Evolutionary conservation across 2,113 vertebrate species (phyloP), one percentile per base, ranked within the genome.

Genomic region (Fulmarus glacialis): DNA sequence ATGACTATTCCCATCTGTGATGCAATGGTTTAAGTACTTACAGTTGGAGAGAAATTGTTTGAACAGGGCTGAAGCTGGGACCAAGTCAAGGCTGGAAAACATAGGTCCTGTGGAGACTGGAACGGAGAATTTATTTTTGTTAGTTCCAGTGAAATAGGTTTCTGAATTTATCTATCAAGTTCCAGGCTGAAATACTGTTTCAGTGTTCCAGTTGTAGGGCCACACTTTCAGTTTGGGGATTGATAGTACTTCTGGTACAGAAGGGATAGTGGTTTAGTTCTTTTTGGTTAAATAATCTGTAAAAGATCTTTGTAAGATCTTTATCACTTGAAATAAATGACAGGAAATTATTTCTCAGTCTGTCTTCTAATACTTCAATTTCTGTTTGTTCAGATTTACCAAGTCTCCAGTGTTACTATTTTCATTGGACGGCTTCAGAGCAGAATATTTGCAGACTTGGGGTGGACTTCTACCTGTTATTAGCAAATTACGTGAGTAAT

Each of bases 351-450:
- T 81, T 87, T 89, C 80, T 85, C 55, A 30, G 60, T 38, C 53
- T 91, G 94, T 71, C 52, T 89, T 87, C 66, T 97, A 89, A 97
- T 91, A 75, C 50, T 72, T 95, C 45, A 29, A n/a, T 97, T 93
- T 97, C 83, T 96, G 43, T 77, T 97, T 97, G 85, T 95, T 67
- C 96, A 99, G 99, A 72, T 99, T 99, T 97, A 98, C 98, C 94
- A 98, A 38, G 47, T 97, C 99, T 74, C 99, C 99, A 40, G 96
- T 99, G 63, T 98, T 99, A 89, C 97, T 99, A 17, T 98, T 99
- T 97, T 99, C 99, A 68, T 95, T 99, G 98, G 99, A 99, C 75
- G 99, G 99, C 74, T 99, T 99, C 98, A 98, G 99, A 97, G 98
- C 99, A 12, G 98, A 98, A 23, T 99, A 99, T 98, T 98, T 99